A percentile compares a stretch with the other conserved stretches of the same genome.
These are phyloP conservation scores for Chanos chanos DNA, from an alignment of 2,797 vertebrate genomes.

Conservation along the genomic window DNA sequence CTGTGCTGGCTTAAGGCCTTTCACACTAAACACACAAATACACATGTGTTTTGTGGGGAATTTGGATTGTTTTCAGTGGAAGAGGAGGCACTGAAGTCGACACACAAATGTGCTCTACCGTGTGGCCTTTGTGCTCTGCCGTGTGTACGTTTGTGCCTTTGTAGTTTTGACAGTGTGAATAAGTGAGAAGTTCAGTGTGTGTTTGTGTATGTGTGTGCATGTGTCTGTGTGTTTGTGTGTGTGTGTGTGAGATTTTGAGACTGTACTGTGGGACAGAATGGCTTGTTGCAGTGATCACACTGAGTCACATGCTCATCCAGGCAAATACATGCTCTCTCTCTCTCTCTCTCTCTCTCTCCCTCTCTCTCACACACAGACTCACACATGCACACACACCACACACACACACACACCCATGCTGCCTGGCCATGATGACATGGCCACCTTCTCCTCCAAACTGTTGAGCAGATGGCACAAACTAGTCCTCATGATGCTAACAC, in stretches of 20 bases:
- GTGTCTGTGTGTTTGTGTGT: neutral
- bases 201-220: neutral
- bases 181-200: too few species aligned
- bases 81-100: too few species aligned
- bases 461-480: constrained; percentile 25
- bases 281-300: neutral
- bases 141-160: too few species aligned
- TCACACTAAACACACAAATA: too few species aligned
- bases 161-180: too few species aligned
- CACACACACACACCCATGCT: neutral
- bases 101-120: too few species aligned
- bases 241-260: neutral
- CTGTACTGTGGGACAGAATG: neutral
- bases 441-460: constrained; percentile 10
- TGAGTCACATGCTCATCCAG: neutral
- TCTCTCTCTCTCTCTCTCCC: neutral
- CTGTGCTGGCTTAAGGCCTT: too few species aligned
- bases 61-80: too few species aligned
- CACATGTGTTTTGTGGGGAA: too few species aligned
- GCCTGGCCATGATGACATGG: constrained; percentile 10
- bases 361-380: neutral
- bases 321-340: too few species aligned
- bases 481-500: constrained; percentile 19
- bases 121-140: too few species aligned
- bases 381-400: neutral